Base-by-base conservation (phyloP, 1,140 invertebrate genomes). In the Tyrophagus putrescentiae region DNA sequence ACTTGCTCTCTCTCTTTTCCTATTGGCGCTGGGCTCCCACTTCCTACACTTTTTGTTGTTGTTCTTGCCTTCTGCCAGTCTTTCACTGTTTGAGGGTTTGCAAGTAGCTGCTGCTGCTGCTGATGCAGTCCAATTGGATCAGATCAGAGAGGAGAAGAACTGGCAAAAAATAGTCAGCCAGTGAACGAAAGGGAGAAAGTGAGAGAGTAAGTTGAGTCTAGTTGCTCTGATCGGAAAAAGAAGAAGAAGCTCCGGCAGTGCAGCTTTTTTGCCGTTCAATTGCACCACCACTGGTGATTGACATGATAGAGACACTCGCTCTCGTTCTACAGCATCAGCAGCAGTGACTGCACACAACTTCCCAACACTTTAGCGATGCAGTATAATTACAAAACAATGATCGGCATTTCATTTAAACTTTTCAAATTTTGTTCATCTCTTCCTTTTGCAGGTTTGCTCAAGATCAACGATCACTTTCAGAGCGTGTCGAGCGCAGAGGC, bases 401-500 rank as follows among this genome's bases (percentile, higher is more conserved):
- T 48, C 6, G 23, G 9, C 7, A 21, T 48, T 48, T 7, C 23
- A 48, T 48, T 48, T 6, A 48, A 48, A 18, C 45, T 6, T 7
- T n/a, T n/a, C n/a, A 48, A 48, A 48, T 48, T n/a, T n/a, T n/a
- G n/a, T n/a, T n/a, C n/a, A n/a, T 48, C 44, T n/a, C n/a, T 5
- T 48, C 6, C 28, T 11, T 6, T 5, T 29, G 21, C 25, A 54
- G 52, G 52, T 54, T 33, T 54, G 25, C 13, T 54, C 31, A 54
- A 54, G 28, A 54, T 54, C 13, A 54, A 54, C 27, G 52, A 54
- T n/a, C 52, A 54, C 11, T 54, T 81, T 83, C 44, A 80, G 82
- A 54, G 80, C 82, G 32, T 82, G 84, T 52, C 80, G 82, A 57
- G 75, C 79, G n/a, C 68, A 71, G 34, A 80, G 78, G 39, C 2